phyloP scores from a whole-genome alignment of 2,113 vertebrate genomes.

The Xiphophorus hellerii region DNA sequence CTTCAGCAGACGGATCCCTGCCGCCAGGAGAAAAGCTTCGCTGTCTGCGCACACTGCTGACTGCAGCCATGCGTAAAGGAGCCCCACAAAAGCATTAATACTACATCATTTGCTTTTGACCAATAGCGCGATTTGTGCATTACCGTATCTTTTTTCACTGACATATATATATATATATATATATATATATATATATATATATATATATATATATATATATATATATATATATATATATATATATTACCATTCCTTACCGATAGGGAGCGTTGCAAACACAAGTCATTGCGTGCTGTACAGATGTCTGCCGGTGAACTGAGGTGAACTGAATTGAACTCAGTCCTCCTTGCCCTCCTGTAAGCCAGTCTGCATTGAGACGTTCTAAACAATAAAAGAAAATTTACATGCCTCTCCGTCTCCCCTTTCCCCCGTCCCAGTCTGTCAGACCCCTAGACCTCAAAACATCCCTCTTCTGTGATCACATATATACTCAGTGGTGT shows the following conservation, averaged over 20 bases:
- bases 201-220: not conserved
- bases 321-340: conserved; percentile 72
- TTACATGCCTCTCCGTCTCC: not conserved
- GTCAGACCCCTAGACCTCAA: conserved; percentile 20
- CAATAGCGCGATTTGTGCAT: conserved; percentile 43
- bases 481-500: conserved; percentile 22
- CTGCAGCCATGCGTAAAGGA: conserved; percentile 59
- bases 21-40: conserved; percentile 21
- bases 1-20: not conserved
- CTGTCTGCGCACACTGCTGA: conserved; percentile 23
- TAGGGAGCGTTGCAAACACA: conserved; percentile 81
- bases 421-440: conserved; percentile 15
- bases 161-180: not conserved
- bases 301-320: conserved; percentile 67
- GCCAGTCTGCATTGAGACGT: conserved; percentile 2
- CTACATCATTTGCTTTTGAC: conserved; percentile 38
- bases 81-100: conserved; percentile 41
- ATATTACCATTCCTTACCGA: conserved; percentile 75
- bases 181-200: not conserved
- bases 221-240: not conserved
- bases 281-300: conserved; percentile 53
- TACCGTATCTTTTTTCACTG: conserved; percentile 19
- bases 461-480: conserved; percentile 2
- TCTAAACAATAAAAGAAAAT: conserved; percentile 21
- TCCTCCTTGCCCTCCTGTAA: conserved; percentile 42